Conservation (phyloP, 2,797 vertebrate species). For the Hapalemur alaotrensis region DNA sequence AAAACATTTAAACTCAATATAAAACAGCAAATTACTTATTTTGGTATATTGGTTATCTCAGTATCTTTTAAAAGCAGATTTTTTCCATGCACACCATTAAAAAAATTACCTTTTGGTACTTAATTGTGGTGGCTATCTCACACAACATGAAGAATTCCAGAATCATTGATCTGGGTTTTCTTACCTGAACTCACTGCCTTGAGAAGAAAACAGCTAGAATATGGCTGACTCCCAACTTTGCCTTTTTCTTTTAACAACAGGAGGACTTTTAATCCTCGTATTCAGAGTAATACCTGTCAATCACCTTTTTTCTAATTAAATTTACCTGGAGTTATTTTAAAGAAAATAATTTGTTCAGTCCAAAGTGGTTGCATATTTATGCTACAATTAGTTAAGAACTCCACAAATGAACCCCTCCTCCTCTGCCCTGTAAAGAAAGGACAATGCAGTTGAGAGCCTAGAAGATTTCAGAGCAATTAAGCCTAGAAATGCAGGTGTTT, state of each 20-base stretch:
- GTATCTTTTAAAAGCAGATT: background rate
- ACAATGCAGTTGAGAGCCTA: slow-evolving; percentile 38
- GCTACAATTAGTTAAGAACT: slow-evolving; percentile 64
- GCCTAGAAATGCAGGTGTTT: slow-evolving; percentile 81
- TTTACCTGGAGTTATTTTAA: slow-evolving; percentile 71
- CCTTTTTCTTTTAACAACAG: slow-evolving; percentile 39
- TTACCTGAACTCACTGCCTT: background rate
- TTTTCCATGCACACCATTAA: background rate
- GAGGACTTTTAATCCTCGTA: slow-evolving; percentile 50
- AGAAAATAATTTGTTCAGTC: slow-evolving; percentile 65
- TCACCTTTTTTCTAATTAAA: slow-evolving; percentile 75
- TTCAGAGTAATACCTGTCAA: slow-evolving; percentile 61
- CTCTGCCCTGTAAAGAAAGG: slow-evolving; percentile 55
- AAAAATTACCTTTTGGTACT: background rate
- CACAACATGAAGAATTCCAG: background rate
- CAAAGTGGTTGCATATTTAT: slow-evolving; percentile 68
- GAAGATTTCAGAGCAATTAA: slow-evolving; percentile 72
- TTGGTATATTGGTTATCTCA: background rate
- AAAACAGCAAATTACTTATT: background rate
- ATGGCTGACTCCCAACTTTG: background rate
- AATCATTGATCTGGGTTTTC: background rate
- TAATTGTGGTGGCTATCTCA: background rate
- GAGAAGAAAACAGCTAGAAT: slow-evolving; percentile 23
- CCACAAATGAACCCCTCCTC: slow-evolving; percentile 18
- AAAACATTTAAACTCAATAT: background rate